Evolutionary conservation across 2,888 invertebrate species (phyloP), one percentile per base, ranked within the genome.

Genomic region (Sphinx pinastri): DNA sequence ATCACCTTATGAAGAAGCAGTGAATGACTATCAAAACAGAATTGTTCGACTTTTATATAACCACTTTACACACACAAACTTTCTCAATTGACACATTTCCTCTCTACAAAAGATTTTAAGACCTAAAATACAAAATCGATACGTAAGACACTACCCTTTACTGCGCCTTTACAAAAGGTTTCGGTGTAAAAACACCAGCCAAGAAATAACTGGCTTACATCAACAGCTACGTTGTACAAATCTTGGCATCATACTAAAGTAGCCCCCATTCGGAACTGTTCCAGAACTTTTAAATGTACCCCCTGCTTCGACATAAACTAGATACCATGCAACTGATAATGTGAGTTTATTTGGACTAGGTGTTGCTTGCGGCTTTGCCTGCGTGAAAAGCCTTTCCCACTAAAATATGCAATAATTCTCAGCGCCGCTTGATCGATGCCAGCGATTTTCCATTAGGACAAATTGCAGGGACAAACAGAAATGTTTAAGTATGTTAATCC

Each of bases 171-270:
- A 71, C 74, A 73, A 77, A 76, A 69, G 68, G 70, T 68, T 70
- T 72, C 19, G 14, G 31, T 70, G 49, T 71, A 70, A 73, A 69
- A 77, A 78, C 79, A 74, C 78, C 74, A 76, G 79, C 76, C 77
- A 77, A 81, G 78, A 80, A 78, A 81, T 76, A 76, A 76, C 76
- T 79, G 75, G 75, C 76, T 70, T 38, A 67, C 66, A 66, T 51
- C 66, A 68, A 71, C 74, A 71, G 72, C 74, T 76, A 79, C 85
- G 83, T 89, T 89, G 88, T 89, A 84, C 76, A 77, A 77, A 79
- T 83, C 84, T 88, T 89, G 88, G 88, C 88, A 87, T 82, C 77
- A 75, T 74, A 19, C 19, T 38, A 58, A 58, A 74, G 77, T 79
- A 77, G 77, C 74, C 70, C 67, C 75, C 66, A 74, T 74, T 74